These are phyloP conservation scores for Ariopsis seemanni DNA, from an alignment of 2,113 vertebrate species.

Conservation along the genomic window DNA sequence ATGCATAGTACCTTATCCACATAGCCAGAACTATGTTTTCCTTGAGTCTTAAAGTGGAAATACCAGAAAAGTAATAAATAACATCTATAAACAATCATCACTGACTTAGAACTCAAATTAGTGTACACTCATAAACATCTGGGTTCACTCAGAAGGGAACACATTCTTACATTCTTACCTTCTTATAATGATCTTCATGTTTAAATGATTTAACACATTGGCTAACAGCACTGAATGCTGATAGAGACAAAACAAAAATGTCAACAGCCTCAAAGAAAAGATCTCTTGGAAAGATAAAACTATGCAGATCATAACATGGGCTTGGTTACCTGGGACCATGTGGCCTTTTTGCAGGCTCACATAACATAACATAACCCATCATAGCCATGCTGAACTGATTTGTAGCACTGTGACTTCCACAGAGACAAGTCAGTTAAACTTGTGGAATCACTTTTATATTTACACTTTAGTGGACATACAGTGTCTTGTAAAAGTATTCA, in stretches of 20 bases:
- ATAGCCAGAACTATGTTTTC: neutral
- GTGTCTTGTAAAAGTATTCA: no score
- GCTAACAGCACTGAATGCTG: slow-evolving; percentile 5
- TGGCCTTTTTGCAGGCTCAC: neutral
- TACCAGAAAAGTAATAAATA: neutral
- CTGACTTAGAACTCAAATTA: neutral
- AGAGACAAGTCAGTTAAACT: neutral
- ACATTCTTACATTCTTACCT: neutral
- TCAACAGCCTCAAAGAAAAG: slow-evolving; percentile 21
- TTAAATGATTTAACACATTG: slow-evolving; percentile 27
- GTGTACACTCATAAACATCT: neutral
- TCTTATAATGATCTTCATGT: slow-evolving; percentile 21
- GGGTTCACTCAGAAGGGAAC: slow-evolving; percentile 15
- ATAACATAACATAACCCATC: neutral
- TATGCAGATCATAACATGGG: slow-evolving; percentile 9
- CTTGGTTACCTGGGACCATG: neutral
- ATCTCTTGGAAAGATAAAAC: slow-evolving; percentile 6
- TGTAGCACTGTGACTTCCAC: slow-evolving; percentile 1
- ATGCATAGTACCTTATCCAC: neutral
- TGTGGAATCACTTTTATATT: neutral
- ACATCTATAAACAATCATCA: neutral
- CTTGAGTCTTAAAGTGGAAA: slow-evolving; percentile 13
- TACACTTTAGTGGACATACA: neutral
- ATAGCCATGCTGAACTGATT: neutral
- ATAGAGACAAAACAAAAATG: slow-evolving; percentile 11